These are phyloP conservation scores for Cheumatopsyche charites DNA, from an alignment of 1,140 invertebrate species.

Conservation along the genomic window DNA sequence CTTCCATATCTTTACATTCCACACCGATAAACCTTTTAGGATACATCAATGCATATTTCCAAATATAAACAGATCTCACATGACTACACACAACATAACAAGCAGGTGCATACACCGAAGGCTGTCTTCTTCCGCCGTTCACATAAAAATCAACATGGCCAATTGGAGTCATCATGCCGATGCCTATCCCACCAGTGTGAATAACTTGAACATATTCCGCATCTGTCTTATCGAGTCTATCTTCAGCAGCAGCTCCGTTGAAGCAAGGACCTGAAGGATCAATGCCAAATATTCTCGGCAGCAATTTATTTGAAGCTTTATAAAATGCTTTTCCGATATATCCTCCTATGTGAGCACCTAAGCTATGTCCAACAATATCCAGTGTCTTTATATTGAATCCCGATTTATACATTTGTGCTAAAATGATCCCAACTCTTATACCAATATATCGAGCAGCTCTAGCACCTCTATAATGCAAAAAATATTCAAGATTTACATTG, in stretches of 20 bases:
- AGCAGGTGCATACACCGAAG: background rate
- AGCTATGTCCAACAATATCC: slow-evolving; percentile 39
- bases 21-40: slow-evolving; percentile 20
- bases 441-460: slow-evolving; percentile 35
- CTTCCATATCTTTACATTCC: slow-evolving; percentile 16
- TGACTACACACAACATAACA: slow-evolving; percentile 27
- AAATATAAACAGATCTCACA: slow-evolving; percentile 11
- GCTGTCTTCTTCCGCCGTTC: slow-evolving; percentile 34
- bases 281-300: slow-evolving; percentile 38
- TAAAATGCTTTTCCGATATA: slow-evolving; percentile 35
- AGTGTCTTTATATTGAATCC: slow-evolving; percentile 34
- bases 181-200: slow-evolving; percentile 12
- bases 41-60: slow-evolving; percentile 18
- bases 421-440: slow-evolving; percentile 25
- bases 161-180: slow-evolving; percentile 16
- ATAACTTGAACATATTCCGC: slow-evolving; percentile 50
- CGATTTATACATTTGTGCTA: slow-evolving; percentile 27
- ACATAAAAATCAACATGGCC: slow-evolving; percentile 39
- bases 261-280: slow-evolving; percentile 44
- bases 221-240: slow-evolving; percentile 51
- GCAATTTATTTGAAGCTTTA: slow-evolving; percentile 21
- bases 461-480: slow-evolving; percentile 28
- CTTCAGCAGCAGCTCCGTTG: slow-evolving; percentile 8
- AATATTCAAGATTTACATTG: no score
- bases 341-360: slow-evolving; percentile 41